Evolutionary conservation across 1,140 invertebrate genomes (phyloP), one percentile per base, ranked within the genome.

Genomic region (Holcopasites calliopsidis): DNA sequence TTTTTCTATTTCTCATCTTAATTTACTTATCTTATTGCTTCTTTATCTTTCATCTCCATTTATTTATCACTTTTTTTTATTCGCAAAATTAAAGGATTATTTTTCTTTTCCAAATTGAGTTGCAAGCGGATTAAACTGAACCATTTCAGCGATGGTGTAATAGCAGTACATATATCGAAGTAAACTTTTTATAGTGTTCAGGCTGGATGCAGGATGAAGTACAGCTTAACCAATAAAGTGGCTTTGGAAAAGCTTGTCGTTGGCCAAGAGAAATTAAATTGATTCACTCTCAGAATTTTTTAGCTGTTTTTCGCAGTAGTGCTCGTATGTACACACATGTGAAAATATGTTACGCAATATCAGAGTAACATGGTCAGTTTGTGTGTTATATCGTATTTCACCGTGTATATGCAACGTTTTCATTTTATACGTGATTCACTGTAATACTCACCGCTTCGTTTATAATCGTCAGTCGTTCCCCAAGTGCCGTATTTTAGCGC

Each of bases 281-380:
- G 26, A 26, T 42, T 40, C 10, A 7, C 10, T 44, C 61, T 49
- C 55, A 23, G 42, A 55, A 42, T 42, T 47, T 40, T 54, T 35
- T 54, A 13, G 49, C n/a, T n/a, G n/a, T n/a, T 50, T 42, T 52
- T 72, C 49, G 21, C 26, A 18, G 55, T 66, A 57, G 55, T 74
- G 33, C 65, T 66, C 50, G 54, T 66, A 65, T 11, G 35, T 31
- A 40, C n/a, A 40, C 23, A 50, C 35, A 42, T 21, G 38, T n/a
- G n/a, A n/a, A n/a, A 23, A 28, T 21, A 35, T n/a, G 71, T 74
- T 74, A 74, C 33, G 71, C 71, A 74, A 74, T 66, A 66, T 57
- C 21, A 74, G 66, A 74, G 50, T 44, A 50, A 66, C 21, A 74
- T 13, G 71, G 66, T 50, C 71, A 54, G 71, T 74, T 47, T 18